Evolutionary conservation across 2,888 invertebrate genomes (phyloP).

Genomic region (Flexamia atlantica): DNA sequence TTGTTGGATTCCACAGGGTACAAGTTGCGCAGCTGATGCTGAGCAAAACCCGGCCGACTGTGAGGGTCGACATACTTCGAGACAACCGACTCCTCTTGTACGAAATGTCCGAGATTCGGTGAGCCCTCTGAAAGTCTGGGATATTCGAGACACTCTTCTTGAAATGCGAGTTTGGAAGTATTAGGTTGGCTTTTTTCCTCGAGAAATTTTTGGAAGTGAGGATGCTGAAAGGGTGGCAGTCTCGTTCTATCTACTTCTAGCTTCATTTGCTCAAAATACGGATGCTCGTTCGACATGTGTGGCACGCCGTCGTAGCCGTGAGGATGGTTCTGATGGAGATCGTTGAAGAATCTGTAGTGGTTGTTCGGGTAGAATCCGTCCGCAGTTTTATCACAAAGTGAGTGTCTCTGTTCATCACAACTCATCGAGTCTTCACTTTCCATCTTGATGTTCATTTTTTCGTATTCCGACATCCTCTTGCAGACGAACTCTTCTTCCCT

Average conservation of each 20-base stretch:
- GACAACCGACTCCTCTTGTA: neutral
- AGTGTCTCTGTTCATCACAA: slow-evolving; percentile 50
- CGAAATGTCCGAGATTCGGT: neutral
- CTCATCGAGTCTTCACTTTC: slow-evolving; percentile 46
- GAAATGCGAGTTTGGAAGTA: slow-evolving; percentile 6
- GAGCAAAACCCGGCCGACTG: slow-evolving; percentile 15
- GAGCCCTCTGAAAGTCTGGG: slow-evolving; percentile 29
- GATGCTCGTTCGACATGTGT: slow-evolving; percentile 14
- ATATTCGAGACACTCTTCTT: slow-evolving; percentile 44
- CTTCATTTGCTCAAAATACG: slow-evolving; percentile 39
- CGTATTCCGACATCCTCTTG: slow-evolving; percentile 42
- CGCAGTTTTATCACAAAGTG: neutral
- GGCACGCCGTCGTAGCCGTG: slow-evolving; percentile 13
- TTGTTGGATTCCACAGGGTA: slow-evolving; percentile 65
- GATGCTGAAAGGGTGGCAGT: slow-evolving; percentile 41
- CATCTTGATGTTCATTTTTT: slow-evolving; percentile 45
- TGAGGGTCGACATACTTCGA: slow-evolving; percentile 14
- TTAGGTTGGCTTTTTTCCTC: slow-evolving; percentile 22
- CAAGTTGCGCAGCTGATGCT: slow-evolving; percentile 52
- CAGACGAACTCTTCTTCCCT: slow-evolving; percentile 42
- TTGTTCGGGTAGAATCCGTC: neutral
- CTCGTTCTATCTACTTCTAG: slow-evolving; percentile 21
- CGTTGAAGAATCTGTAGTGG: slow-evolving; percentile 46
- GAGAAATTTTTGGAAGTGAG: slow-evolving; percentile 38
- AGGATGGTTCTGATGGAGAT: slow-evolving; percentile 26